A percentile compares a stretch with the other conserved stretches of the same genome.
These are phyloP conservation scores for Leptinotarsa defecta DNA, from an alignment of 1,140 invertebrate species.

Conservation along the genomic window DNA sequence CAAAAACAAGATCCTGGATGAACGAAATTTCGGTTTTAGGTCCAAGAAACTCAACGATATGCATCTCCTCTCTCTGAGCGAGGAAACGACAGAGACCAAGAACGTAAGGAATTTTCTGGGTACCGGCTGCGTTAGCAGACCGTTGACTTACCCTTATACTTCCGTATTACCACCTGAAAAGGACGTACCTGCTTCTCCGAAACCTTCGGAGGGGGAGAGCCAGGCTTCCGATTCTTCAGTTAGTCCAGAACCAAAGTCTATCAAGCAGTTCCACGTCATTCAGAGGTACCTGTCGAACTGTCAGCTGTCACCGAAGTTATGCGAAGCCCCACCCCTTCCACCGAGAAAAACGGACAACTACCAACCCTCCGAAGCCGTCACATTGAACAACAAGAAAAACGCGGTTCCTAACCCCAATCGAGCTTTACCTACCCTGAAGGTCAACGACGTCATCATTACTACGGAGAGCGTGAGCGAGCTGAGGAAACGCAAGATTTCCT, in stretches of 20 bases:
- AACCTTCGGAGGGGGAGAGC: slow-evolving; percentile 27
- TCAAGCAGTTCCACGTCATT: slow-evolving; percentile 48
- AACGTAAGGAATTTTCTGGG: slow-evolving; percentile 45
- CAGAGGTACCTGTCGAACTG: slow-evolving; percentile 40
- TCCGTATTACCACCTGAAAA: slow-evolving; percentile 27
- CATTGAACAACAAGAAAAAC: slow-evolving; percentile 17
- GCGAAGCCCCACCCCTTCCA: neutral
- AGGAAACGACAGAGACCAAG: slow-evolving; percentile 31
- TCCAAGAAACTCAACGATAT: slow-evolving; percentile 30
- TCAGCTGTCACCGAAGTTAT: slow-evolving; percentile 10
- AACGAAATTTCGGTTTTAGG: slow-evolving; percentile 32
- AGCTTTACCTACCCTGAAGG: slow-evolving; percentile 41
- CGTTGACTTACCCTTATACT: slow-evolving; percentile 54
- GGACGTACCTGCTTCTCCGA: slow-evolving; percentile 7
- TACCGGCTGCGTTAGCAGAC: slow-evolving; percentile 45
- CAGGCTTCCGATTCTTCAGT: slow-evolving; percentile 20
- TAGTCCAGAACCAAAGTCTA: slow-evolving; percentile 38
- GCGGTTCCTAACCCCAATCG: slow-evolving; percentile 22
- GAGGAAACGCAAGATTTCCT: slow-evolving; percentile 43
- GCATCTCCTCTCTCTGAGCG: neutral
- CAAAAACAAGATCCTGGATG: slow-evolving; percentile 54
- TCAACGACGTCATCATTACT: slow-evolving; percentile 39
- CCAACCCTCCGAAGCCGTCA: neutral
- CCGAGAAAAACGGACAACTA: slow-evolving; percentile 7
- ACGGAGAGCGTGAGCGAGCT: slow-evolving; percentile 34